Evolutionary conservation across 2,888 invertebrate genomes (phyloP).

Genomic region (Deladenus siricidicola): DNA sequence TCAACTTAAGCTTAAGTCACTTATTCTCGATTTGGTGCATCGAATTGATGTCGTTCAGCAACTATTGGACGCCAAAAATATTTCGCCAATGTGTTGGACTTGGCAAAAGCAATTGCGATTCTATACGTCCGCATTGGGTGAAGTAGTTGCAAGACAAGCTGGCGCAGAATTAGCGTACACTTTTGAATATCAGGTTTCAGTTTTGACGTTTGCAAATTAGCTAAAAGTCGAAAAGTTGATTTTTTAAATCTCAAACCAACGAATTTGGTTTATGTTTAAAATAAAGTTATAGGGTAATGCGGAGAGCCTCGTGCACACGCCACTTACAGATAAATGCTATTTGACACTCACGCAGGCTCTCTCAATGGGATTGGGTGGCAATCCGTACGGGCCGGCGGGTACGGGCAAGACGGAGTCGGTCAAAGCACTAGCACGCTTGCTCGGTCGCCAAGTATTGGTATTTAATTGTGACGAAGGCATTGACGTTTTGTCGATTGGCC

Average conservation of each 20-base stretch:
- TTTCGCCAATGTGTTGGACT: slow-evolving; percentile 64
- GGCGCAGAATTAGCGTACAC: slow-evolving; percentile 88
- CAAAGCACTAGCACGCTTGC: slow-evolving; percentile 65
- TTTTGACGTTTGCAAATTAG: no score
- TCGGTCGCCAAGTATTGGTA: slow-evolving; percentile 78
- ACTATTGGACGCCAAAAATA: slow-evolving; percentile 62
- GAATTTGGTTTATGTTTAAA: no score
- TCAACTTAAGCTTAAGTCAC: slow-evolving; percentile 77
- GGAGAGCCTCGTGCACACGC: slow-evolving; percentile 86
- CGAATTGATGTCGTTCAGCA: slow-evolving; percentile 73
- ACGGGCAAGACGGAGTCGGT: slow-evolving; percentile 59
- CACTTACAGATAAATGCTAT: slow-evolving; percentile 92
- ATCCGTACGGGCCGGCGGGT: slow-evolving; percentile 97
- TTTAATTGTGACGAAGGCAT: slow-evolving; percentile 98
- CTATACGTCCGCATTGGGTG: slow-evolving; percentile 36
- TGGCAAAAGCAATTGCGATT: slow-evolving; percentile 85
- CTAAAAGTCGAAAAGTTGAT: no score
- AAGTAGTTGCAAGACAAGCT: slow-evolving; percentile 74
- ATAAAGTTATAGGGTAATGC: slow-evolving; percentile 68
- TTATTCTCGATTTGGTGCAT: slow-evolving; percentile 86
- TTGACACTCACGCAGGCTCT: slow-evolving; percentile 90
- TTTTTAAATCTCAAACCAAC: no score
- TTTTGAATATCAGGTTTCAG: slow-evolving; percentile 85
- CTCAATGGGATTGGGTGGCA: slow-evolving; percentile 90
- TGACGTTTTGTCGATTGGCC: slow-evolving; percentile 82